Evolutionary conservation across 2,797 vertebrate genomes (phyloP), one percentile per base, ranked within the genome.

Genomic region (Ptychobarbus kaznakovi): DNA sequence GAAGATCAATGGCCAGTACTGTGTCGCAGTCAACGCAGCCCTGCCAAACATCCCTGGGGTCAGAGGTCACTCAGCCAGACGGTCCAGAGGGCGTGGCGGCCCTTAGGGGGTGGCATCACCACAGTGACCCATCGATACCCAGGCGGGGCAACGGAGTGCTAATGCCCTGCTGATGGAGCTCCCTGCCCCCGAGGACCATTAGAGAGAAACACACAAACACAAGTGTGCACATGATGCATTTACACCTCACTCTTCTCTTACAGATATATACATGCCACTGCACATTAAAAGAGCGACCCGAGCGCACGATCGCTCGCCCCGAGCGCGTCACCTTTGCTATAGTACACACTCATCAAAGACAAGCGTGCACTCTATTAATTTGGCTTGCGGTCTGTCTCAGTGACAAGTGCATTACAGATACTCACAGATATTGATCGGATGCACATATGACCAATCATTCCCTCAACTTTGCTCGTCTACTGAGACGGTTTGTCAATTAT

Each of bases 91-190:
- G 87, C 20, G 82, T 90, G 90, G 85, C 88, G 63, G 90, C 86
- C 46, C 91, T 93, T 92, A 95, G 94, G 95, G 94, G 94, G 94
- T 94, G 95, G 94, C 95, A 92, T 95, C 96, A 94, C 94, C 95
- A 95, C 94, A 92, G 93, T 92, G 93, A 93, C 95, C 96, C 95
- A 96, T 98, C 97, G 95, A 95, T 97, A 97, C 96, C 95, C 94
- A 91, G 94, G 90, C 93, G 95, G 96, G 95, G 95, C 96, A 96
- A 95, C 93, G 95, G 95, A 94, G 95, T 95, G 95, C 95, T 98
- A 98, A 98, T 97, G 96, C 94, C 95, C 95, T 95, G 93, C 96
- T 97, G 96, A 97, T 97, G 96, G 96, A 96, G 95, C 93, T 95
- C 94, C 96, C 95, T 96, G 95, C 96, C 96, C 96, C 95, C 90